Evolutionary conservation across 2,113 vertebrate genomes (phyloP).

Genomic region (Felis chaus): DNA sequence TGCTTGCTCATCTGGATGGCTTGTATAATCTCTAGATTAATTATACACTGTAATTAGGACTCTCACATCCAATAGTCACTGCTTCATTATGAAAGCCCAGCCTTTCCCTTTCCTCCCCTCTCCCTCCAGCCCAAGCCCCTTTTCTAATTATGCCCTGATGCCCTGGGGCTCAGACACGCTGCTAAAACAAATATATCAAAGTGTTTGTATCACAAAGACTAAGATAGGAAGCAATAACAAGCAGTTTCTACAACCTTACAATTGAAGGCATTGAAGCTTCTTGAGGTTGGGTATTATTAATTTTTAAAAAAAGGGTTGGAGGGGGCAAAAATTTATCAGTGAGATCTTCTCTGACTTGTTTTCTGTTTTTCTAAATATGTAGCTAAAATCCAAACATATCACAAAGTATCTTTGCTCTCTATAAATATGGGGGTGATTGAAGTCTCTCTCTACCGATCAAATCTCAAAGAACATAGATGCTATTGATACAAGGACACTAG

Average conservation of each 20-base stretch:
- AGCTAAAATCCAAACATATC: not conserved
- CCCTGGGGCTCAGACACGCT: constrained; percentile 84
- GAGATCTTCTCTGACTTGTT: not conserved
- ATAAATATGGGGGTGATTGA: not conserved
- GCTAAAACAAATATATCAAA: constrained; percentile 90
- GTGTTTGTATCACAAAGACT: constrained; percentile 82
- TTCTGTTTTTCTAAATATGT: not conserved
- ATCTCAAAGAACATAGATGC: not conserved
- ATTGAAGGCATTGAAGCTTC: constrained; percentile 63
- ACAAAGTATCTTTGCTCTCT: not conserved
- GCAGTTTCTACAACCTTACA: constrained; percentile 78
- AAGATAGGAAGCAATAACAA: constrained; percentile 80
- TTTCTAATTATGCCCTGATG: constrained; percentile 85
- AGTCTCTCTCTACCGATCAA: not conserved
- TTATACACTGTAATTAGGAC: constrained; percentile 87
- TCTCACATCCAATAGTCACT: constrained; percentile 82
- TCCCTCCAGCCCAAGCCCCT: constrained; percentile 79
- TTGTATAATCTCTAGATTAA: constrained; percentile 81
- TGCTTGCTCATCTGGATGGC: constrained; percentile 73
- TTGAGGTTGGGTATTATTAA: constrained; percentile 71
- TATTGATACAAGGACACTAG: not conserved
- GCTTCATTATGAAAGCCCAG: constrained; percentile 82
- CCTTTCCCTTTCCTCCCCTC: constrained; percentile 62
- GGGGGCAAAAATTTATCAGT: constrained; percentile 58
- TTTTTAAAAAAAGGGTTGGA: constrained; percentile 39